Evolutionary conservation across 2,888 invertebrate genomes (phyloP).

Genomic region (Epirrita christyi): DNA sequence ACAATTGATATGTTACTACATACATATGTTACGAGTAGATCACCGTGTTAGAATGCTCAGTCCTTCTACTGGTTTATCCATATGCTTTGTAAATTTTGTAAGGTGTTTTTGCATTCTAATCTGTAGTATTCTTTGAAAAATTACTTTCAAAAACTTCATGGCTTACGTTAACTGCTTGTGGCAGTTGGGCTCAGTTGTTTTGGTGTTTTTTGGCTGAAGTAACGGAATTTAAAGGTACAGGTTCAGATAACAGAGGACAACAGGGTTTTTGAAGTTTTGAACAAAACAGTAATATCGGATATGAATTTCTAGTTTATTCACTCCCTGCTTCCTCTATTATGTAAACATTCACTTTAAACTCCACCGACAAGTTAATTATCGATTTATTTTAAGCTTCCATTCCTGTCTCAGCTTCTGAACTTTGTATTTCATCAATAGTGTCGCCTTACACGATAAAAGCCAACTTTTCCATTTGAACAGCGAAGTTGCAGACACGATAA

Average conservation of each 20-base stretch:
- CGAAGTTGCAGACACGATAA: slow-evolving; percentile 25
- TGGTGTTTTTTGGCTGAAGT: no score
- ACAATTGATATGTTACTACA: slow-evolving; percentile 51
- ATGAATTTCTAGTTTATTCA: no score
- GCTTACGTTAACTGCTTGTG: no score
- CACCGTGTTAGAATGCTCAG: background rate
- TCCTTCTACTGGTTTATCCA: background rate
- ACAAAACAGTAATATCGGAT: no score
- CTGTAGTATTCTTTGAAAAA: no score
- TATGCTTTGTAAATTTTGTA: background rate
- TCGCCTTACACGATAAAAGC: slow-evolving; percentile 30
- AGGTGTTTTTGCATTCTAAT: no score
- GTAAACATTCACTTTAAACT: background rate
- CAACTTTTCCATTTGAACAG: slow-evolving; percentile 38
- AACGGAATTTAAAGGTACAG: no score
- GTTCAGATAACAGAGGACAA: no score
- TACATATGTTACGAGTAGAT: background rate
- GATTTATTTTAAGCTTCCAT: slow-evolving; percentile 13
- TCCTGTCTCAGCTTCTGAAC: slow-evolving; percentile 9
- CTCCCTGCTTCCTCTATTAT: no score
- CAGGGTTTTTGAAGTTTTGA: no score
- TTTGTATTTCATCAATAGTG: slow-evolving; percentile 32
- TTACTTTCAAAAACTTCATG: no score
- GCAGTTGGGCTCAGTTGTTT: no score
- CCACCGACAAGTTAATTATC: slow-evolving; percentile 11